Evolutionary conservation across 2,888 invertebrate species (phyloP).

Genomic region (Hemithea aestivaria): DNA sequence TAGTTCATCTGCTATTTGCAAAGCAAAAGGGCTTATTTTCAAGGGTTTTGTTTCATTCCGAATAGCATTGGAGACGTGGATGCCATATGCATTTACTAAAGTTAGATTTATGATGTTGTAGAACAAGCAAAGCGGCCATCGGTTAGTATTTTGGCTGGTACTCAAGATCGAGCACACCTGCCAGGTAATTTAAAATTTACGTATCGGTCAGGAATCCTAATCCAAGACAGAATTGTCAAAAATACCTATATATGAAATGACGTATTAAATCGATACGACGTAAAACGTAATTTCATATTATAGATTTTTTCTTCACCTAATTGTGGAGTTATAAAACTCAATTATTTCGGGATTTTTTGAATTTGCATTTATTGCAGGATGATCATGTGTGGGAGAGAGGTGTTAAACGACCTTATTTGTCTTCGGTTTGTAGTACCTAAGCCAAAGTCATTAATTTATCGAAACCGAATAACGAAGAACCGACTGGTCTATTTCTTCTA

Average conservation of each 20-base stretch:
- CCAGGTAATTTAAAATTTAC: conserved; percentile 20
- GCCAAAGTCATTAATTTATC: conserved; percentile 14
- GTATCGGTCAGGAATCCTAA: no score
- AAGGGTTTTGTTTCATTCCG: no score
- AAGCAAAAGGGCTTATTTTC: no score
- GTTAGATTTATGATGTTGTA: conserved; percentile 21
- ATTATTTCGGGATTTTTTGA: conserved; percentile 9
- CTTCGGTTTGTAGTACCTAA: conserved; percentile 8
- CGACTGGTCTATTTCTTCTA: no score
- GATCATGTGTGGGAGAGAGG: conserved; percentile 4
- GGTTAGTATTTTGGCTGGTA: conserved; percentile 19
- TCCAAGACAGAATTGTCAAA: no score
- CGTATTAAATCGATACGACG: no score
- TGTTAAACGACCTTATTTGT: conserved; percentile 5
- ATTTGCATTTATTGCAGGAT: conserved; percentile 7
- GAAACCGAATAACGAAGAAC: conserved; percentile 15
- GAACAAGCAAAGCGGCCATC: conserved; percentile 23
- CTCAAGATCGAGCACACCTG: conserved; percentile 25
- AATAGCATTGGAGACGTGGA: no score
- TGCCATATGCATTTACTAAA: conserved; percentile 17
- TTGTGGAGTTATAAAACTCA: no score
- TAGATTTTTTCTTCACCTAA: no score
- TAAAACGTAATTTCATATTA: no score
- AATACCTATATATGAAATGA: no score
- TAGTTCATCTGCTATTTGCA: conserved; percentile 12